These are phyloP conservation scores for Temnothorax longispinosus DNA, from an alignment of 1,140 invertebrate species.

Conservation along the genomic window DNA sequence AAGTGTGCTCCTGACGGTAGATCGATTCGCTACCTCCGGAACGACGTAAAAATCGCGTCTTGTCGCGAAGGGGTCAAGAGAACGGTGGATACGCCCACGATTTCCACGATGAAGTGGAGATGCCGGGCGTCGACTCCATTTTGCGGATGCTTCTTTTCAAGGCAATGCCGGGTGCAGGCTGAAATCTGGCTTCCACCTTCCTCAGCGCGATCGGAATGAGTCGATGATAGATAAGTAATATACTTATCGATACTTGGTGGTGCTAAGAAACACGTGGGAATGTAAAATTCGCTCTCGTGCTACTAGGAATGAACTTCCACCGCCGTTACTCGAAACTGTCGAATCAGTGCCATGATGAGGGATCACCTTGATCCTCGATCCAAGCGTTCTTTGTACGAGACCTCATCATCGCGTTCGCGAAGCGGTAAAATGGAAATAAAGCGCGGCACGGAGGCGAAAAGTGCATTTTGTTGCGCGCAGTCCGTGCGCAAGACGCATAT, in stretches of 20 bases:
- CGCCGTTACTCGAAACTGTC: background rate
- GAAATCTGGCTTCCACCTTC: conserved; percentile 14
- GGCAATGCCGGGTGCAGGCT: background rate
- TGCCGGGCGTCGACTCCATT: background rate
- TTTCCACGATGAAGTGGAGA: conserved; percentile 37
- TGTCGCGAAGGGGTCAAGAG: background rate
- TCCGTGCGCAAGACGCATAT: background rate
- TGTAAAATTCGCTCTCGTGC: conserved; percentile 4
- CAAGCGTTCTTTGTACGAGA: background rate
- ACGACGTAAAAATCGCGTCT: background rate
- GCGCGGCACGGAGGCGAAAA: background rate
- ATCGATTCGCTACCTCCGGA: background rate
- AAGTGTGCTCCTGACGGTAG: background rate
- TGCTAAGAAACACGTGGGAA: background rate
- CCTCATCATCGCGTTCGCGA: background rate
- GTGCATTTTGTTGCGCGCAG: background rate
- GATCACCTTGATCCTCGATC: background rate
- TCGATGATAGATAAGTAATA: conserved; percentile 20
- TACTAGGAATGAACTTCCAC: background rate
- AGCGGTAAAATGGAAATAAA: background rate
- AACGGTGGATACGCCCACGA: background rate
- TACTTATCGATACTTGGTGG: conserved; percentile 1
- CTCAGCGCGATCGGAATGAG: conserved; percentile 3
- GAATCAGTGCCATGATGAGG: background rate
- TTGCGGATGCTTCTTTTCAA: background rate